Base-by-base conservation (phyloP, 2,888 invertebrate species). In the Nycteola revayana region DNA sequence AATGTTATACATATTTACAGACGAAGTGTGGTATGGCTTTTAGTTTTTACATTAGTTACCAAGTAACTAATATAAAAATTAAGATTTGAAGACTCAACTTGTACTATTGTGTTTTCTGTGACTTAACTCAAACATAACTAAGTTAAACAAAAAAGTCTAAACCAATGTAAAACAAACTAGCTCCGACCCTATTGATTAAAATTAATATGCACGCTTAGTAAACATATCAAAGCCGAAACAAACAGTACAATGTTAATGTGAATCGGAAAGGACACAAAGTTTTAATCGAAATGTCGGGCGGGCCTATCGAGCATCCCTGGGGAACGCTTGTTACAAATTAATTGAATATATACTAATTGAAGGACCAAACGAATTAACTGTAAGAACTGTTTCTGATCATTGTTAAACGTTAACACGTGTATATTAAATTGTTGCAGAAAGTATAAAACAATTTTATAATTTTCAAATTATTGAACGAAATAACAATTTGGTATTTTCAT, bases 321-420 rank as follows among this genome's bases (percentile, higher is more conserved):
- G 67, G 64, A 44, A 35, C 49, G 36, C 46, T 42, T 56, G 62
- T 64, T 66, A 62, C 72, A 66, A 73, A 73, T 76, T 69, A 66
- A 75, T 75, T 73, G 63, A 72, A 66, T 67, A 67, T 56, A 63
- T 54, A 64, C 64, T 71, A 72, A 75, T 74, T 74, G 62, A 71
- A 73, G 66, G 64, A 64, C 57, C 54, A 61, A 63, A 71, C 60
- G 62, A 69, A 74, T 73, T 72, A 47, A 60, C 55, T 40, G 45
- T 46, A 42, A 40, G 36, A 51, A 50, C 32, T 48, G 42, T 54
- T 54, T 65, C 60, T 54, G 53, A 56, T 59, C 55, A 51, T 48
- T 28, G 20, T 10, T 7, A 36, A 50, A 25, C 31, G 37, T 27
- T 40, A 29, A 32, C 22, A 32, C 28, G 28, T 33, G 31, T 33